Evolutionary conservation across 1,140 invertebrate genomes (phyloP).

Genomic region (Dinothrombium tinctorium): DNA sequence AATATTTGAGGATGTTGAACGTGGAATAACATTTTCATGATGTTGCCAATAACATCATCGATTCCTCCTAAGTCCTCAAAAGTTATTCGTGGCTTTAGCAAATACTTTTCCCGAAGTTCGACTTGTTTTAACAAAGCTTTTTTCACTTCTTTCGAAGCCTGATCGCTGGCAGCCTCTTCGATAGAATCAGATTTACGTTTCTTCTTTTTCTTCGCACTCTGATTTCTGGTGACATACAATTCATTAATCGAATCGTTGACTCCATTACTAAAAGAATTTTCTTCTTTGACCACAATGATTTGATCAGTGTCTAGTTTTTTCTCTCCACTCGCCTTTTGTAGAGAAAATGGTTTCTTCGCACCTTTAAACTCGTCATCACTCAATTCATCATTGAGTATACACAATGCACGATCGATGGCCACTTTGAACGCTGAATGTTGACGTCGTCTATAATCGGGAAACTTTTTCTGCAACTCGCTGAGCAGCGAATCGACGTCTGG

Average conservation of each 20-base stretch:
- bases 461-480: slow-evolving; percentile 33
- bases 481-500: slow-evolving; percentile 7
- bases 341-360: too few species aligned
- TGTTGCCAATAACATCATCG: slow-evolving; percentile 33
- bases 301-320: slow-evolving; percentile 1
- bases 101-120: slow-evolving; percentile 10
- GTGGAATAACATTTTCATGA: slow-evolving; percentile 52
- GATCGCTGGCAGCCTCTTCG: background rate
- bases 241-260: slow-evolving; percentile 1
- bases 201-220: too few species aligned
- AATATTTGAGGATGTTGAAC: slow-evolving; percentile 56
- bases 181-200: background rate
- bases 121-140: slow-evolving; percentile 17
- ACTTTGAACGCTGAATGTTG: slow-evolving; percentile 36
- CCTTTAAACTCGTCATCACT: slow-evolving; percentile 5
- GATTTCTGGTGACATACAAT: too few species aligned
- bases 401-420: slow-evolving; percentile 33
- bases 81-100: slow-evolving; percentile 25
- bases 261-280: background rate
- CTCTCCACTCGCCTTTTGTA: background rate
- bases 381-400: slow-evolving; percentile 5
- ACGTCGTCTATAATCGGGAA: slow-evolving; percentile 41
- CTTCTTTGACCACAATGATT: slow-evolving; percentile 4
- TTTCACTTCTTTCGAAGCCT: slow-evolving; percentile 16
- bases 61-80: slow-evolving; percentile 50